Base-by-base conservation (phyloP, 1,140 invertebrate genomes). In the Drosophila tsacasi region DNA sequence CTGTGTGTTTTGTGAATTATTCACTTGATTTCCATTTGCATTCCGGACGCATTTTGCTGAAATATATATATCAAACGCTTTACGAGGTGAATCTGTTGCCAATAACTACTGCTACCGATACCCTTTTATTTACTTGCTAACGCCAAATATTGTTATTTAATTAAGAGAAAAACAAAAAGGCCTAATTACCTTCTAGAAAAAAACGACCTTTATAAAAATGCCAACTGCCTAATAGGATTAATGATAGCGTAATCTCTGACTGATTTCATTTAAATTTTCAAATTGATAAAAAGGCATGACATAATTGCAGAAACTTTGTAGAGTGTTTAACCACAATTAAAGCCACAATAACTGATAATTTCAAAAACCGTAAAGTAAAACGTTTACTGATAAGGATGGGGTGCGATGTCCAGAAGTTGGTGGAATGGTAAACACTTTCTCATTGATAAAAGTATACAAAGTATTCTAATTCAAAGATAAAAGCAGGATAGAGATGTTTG, bases 21-120 rank as follows among this genome's bases (percentile, higher is more conserved):
- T 42, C 23, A 25, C 61, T 37, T 50, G 27, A 21, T 65, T 57
- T 81, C 44, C 66, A 81, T 89, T 89, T 84, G 71, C 85, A 89
- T 89, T 83, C 85, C 46, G 49, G 15, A 15, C 74, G 60, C 81
- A 81, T 76, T 79, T 60, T 46, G 52, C 12, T 58, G 27, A 40
- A 60, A 13, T 46, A 44, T 44, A 12, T 44, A 46, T 46, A 21
- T 50, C 42, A 65, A 71, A 75, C 42, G 37, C 47, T 87, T 84
- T 72, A 69, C 87, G 61, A 76, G 83, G 40, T 55, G 62, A 77
- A 35, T 47, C 54, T n/a, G 49, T 55, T 71, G 49, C 49, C 49
- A 71, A 68, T 46, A 66, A 19, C 63, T 23, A 55, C 49, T 17
- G 17, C 49, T 9, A 47, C 32, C 19, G 49, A 55, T 37, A 55